Percentiles rank a stretch among this genome's conserved stretches.
These are phyloP conservation scores for Drosophila hydei DNA, from an alignment of 1,140 invertebrate species.

Conservation along the genomic window DNA sequence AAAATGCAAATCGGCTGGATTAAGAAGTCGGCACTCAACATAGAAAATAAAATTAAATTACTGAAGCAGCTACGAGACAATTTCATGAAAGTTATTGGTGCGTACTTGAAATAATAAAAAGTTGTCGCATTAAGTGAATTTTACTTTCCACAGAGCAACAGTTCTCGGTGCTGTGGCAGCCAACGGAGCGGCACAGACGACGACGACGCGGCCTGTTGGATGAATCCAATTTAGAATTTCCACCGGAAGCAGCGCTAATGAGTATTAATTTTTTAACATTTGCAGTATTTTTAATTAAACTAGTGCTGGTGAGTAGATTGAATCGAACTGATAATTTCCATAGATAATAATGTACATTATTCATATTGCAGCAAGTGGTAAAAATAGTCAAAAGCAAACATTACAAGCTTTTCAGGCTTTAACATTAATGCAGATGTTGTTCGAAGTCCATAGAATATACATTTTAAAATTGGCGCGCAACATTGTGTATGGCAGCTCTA, in stretches of 20 bases:
- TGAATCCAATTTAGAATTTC: constrained; percentile 88
- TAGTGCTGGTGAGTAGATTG: constrained; percentile 88
- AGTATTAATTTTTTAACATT: constrained; percentile 93
- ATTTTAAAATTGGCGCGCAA: constrained; percentile 2
- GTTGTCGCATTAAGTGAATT: neutral
- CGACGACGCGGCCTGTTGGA: constrained; percentile 69
- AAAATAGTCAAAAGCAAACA: constrained; percentile 84
- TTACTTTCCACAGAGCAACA: constrained; percentile 57
- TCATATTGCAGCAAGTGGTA: constrained; percentile 84
- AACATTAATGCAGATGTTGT: constrained; percentile 44
- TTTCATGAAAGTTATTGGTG: constrained; percentile 86
- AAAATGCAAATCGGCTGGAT: constrained; percentile 85
- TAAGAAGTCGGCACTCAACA: constrained; percentile 84
- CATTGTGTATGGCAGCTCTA: too few relatives aligned
- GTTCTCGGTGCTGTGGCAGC: constrained; percentile 67
- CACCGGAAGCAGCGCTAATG: constrained; percentile 91
- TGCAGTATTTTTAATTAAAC: constrained; percentile 91
- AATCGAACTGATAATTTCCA: too few relatives aligned
- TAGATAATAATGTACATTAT: neutral
- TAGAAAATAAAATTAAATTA: constrained; percentile 86
- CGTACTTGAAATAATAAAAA: constrained; percentile 52
- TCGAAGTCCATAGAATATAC: constrained; percentile 23
- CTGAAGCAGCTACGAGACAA: constrained; percentile 85
- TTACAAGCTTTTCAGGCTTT: constrained; percentile 66
- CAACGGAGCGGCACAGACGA: constrained; percentile 62